Conservation (phyloP, 2,113 vertebrate genomes). For the Cottus gobio region DNA sequence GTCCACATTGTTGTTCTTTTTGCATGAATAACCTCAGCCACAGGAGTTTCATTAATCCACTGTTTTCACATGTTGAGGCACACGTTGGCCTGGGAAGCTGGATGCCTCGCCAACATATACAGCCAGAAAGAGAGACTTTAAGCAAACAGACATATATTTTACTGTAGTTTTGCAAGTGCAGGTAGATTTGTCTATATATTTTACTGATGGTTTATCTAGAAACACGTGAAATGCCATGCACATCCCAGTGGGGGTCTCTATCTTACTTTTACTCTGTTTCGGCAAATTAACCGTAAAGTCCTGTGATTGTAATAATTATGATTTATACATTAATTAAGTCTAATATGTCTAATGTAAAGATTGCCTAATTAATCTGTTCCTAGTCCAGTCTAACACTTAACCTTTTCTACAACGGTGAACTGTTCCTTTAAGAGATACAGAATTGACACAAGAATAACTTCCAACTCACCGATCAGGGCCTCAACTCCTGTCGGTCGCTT, state of each 20-base stretch:
- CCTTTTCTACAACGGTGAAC: constrained; percentile 7
- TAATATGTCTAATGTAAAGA: neutral
- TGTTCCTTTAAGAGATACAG: constrained; percentile 67
- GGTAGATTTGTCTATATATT: neutral
- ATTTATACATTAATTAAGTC: neutral
- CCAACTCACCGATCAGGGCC: neutral
- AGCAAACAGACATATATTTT: neutral
- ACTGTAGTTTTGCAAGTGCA: neutral
- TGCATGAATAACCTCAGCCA: constrained; percentile 74
- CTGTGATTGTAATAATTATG: neutral
- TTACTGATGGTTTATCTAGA: neutral
- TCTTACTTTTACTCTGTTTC: neutral
- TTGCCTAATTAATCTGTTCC: neutral
- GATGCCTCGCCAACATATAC: constrained; percentile 31
- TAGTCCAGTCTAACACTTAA: neutral
- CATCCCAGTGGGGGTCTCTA: neutral
- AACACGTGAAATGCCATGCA: neutral
- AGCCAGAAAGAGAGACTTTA: neutral
- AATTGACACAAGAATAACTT: constrained; percentile 47
- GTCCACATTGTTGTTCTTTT: constrained; percentile 75
- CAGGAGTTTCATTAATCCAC: constrained; percentile 73
- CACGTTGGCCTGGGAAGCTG: constrained; percentile 48
- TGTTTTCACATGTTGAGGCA: constrained; percentile 74
- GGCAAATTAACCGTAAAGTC: neutral
- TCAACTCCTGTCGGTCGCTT: neutral